A percentile compares a stretch with the other conserved stretches of the same genome.
Conservation (phyloP, 2,888 invertebrate species). For the Apodemia arnacis region DNA sequence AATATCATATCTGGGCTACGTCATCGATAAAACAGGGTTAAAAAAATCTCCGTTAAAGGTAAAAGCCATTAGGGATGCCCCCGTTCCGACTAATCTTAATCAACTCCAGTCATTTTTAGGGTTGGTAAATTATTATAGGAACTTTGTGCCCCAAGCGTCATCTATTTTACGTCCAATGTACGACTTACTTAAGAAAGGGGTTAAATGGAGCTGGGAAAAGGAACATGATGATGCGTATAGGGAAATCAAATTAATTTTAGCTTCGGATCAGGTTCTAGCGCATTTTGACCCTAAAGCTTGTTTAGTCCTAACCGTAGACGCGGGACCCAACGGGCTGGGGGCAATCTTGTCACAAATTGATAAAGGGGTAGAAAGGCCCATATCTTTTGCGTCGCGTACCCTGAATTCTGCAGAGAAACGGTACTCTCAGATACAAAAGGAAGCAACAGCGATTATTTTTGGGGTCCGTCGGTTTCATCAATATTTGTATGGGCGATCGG, state of each 20-base stretch:
- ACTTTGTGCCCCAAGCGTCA: conserved; percentile 65
- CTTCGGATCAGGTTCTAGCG: conserved; percentile 58
- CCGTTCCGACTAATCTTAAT: conserved; percentile 61
- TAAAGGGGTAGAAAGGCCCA: conserved; percentile 44
- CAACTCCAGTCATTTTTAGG: conserved; percentile 74
- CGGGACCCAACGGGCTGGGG: conserved; percentile 72
- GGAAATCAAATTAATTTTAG: conserved; percentile 45
- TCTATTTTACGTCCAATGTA: conserved; percentile 60
- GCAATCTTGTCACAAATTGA: conserved; percentile 73
- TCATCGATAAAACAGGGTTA: conserved; percentile 62
- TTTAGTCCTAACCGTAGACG: conserved; percentile 78
- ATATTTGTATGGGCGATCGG: conserved; percentile 78
- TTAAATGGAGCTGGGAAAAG: conserved; percentile 52
- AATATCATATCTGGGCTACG: conserved; percentile 66
- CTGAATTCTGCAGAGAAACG: conserved; percentile 68
- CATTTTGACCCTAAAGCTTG: conserved; percentile 62
- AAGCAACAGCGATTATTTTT: conserved; percentile 83
- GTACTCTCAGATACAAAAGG: conserved; percentile 83
- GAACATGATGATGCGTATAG: conserved; percentile 28
- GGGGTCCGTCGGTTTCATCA: conserved; percentile 78
- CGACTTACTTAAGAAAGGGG: conserved; percentile 56
- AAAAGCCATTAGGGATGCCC: conserved; percentile 59
- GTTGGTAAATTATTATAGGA: conserved; percentile 68
- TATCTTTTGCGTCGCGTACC: conserved; percentile 72
- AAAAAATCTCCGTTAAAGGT: conserved; percentile 68